A percentile compares a stretch with the other conserved stretches of the same genome.
Evolutionary conservation across 2,113 vertebrate genomes (phyloP).

Genomic region (Zonotrichia leucophrys): DNA sequence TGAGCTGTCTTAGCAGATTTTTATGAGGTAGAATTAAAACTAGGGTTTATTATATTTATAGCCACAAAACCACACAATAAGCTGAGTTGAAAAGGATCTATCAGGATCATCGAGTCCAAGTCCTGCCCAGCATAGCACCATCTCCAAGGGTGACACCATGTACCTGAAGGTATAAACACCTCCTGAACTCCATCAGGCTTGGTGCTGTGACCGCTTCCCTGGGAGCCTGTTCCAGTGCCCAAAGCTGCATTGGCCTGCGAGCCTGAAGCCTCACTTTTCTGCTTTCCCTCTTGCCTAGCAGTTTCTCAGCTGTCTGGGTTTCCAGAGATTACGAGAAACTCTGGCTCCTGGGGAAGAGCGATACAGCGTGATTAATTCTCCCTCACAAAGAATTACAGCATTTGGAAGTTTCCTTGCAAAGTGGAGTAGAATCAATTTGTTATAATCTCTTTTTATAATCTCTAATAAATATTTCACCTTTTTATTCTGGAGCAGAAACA

Average conservation of each 20-base stretch:
- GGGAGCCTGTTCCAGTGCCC: background rate
- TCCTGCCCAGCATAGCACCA: background rate
- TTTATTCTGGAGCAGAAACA: background rate
- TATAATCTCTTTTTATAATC: conserved; percentile 8
- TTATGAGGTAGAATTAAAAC: background rate
- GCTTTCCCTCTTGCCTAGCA: background rate
- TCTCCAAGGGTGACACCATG: too few relatives aligned
- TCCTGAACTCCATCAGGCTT: background rate
- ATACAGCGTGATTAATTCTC: background rate
- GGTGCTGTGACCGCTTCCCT: too few relatives aligned
- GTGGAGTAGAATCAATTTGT: background rate
- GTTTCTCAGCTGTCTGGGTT: background rate
- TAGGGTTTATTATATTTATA: background rate
- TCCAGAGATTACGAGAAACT: background rate
- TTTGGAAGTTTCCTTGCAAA: background rate
- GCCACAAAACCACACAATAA: background rate
- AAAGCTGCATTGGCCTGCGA: background rate
- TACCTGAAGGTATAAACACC: background rate
- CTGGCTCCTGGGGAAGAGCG: background rate
- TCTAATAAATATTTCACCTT: conserved; percentile 41
- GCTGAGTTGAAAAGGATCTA: background rate
- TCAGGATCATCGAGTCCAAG: fast-evolving
- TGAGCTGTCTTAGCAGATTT: background rate
- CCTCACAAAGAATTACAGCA: conserved; percentile 10
- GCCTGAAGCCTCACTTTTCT: background rate